Evolutionary conservation across 1,140 invertebrate genomes (phyloP), one percentile per base, ranked within the genome.

Genomic region (Leptoteleia sp.): DNA sequence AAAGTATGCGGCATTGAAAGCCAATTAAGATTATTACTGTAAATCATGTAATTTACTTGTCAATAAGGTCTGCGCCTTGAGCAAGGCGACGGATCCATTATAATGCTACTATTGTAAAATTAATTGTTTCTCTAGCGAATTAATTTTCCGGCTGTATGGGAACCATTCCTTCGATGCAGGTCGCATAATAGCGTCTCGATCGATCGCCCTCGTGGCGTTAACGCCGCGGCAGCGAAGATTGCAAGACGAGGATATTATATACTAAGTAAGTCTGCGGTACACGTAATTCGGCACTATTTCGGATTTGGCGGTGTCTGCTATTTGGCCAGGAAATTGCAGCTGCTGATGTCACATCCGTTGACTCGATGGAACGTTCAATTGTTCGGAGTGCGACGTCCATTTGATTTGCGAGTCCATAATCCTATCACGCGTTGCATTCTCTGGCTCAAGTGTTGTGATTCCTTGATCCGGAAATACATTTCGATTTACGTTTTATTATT

Each of bases 301-400:
- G 84, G 79, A 83, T 75, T 87, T 85, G 84, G 84, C 84, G 83
- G 85, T 86, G 85, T 85, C 85, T 86, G 83, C 84, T 87, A 87
- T 86, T 87, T 85, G 83, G 80, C 67, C 82, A 78, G 85, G 85
- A 87, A 87, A 87, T 87, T 86, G 85, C 85, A 84, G 82, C 81
- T 85, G 85, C 85, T 86, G 85, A 87, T 85, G 85, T 86, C 85
- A 85, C 83, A 84, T 87, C 86, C 86, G 84, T 82, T 84, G 81
- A 77, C 80, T 83, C 84, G 50, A 59, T 75, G 31, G 52, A 75
- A 75, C 52, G 52, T 75, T 67, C 61, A 75, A 75, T 75, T 75
- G 71, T 75, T 75, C 71, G 35, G 43, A 1, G 27, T 15, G 40
- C 55, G 12, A 48, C 37, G 57, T 40, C 59, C 50, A 65, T 73